phyloP scores from a whole-genome alignment of 2,888 invertebrate genomes.

The Hirtodrosophila trivittata region DNA sequence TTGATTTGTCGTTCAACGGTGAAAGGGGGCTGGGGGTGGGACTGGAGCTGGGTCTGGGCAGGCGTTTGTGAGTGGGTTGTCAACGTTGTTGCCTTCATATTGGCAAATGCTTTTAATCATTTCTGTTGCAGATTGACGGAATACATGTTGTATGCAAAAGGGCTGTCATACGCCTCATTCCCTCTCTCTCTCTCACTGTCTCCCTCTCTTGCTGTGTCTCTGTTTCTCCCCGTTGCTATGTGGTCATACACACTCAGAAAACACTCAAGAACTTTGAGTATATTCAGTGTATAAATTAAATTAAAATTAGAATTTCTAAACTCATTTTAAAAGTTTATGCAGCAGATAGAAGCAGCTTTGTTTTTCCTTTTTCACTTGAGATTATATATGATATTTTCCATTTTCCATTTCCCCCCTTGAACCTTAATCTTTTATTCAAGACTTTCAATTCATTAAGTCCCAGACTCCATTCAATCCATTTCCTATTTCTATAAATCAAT shows the following conservation, averaged over 20 bases:
- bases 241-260: not conserved
- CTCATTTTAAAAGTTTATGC: too few species aligned
- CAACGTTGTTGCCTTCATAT: constrained; percentile 47
- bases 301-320: too few species aligned
- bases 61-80: constrained; percentile 29
- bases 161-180: constrained; percentile 24
- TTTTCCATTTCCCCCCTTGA: too few species aligned
- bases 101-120: constrained; percentile 60
- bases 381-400: too few species aligned
- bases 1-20: constrained; percentile 64
- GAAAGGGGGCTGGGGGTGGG: not conserved
- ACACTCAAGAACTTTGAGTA: not conserved
- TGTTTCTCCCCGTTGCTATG: not conserved
- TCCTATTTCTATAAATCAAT: too few species aligned
- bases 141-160: constrained; percentile 48
- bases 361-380: too few species aligned
- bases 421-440: too few species aligned
- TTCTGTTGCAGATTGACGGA: constrained; percentile 50
- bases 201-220: not conserved
- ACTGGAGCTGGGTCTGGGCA: not conserved
- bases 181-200: not conserved
- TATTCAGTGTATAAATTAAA: not conserved
- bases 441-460: too few species aligned
- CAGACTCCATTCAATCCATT: too few species aligned
- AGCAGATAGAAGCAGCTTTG: too few species aligned